phyloP scores from a whole-genome alignment of 2,888 invertebrate genomes.

The Acanthosoma haemorrhoidale region DNA sequence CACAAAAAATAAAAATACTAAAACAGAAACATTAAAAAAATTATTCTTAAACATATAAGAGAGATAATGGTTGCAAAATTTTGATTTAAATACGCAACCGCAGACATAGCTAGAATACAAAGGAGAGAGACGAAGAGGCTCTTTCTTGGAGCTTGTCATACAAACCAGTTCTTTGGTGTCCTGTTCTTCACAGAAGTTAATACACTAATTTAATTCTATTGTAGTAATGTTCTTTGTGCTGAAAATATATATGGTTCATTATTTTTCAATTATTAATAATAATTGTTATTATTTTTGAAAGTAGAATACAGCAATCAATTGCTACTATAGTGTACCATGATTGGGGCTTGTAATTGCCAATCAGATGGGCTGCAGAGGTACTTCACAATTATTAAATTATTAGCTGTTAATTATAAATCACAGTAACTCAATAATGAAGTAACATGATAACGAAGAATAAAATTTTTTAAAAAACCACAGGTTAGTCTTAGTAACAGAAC shows the following conservation, averaged over 20 bases:
- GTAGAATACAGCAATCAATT: too few relatives aligned
- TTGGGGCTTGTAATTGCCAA: too few relatives aligned
- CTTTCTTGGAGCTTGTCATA: not conserved
- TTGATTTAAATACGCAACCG: not conserved
- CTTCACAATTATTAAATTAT: too few relatives aligned
- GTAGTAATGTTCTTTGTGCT: constrained; percentile 13
- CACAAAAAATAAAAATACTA: not conserved
- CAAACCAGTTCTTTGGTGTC: constrained; percentile 16
- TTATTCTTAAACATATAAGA: not conserved
- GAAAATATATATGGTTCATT: too few relatives aligned
- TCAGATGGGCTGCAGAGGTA: too few relatives aligned
- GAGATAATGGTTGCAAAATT: not conserved
- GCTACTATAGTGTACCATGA: too few relatives aligned
- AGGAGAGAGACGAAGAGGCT: not conserved
- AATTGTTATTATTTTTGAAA: not conserved
- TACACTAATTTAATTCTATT: not conserved
- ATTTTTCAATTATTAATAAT: too few relatives aligned
- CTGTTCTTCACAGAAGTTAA: not conserved
- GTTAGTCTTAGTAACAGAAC: too few relatives aligned
- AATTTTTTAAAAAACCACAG: too few relatives aligned
- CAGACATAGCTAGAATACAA: not conserved
- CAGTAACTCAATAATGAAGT: too few relatives aligned
- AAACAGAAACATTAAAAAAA: not conserved
- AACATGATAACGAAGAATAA: too few relatives aligned
- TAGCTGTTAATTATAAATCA: too few relatives aligned